Evolutionary conservation across 1,140 invertebrate species (phyloP).

Genomic region (Drosophila persimilis): DNA sequence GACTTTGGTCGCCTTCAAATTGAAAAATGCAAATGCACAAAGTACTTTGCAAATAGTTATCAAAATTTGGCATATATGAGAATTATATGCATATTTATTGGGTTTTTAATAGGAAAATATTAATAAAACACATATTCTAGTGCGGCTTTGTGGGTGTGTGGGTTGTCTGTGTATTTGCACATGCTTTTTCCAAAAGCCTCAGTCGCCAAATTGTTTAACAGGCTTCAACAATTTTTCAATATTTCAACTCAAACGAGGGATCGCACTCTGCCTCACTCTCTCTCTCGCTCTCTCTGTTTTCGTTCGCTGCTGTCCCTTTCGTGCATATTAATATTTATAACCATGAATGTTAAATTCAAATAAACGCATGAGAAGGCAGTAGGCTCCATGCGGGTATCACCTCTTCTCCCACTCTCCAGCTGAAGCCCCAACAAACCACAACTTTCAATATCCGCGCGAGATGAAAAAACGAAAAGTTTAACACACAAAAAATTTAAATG

Average conservation of each 20-base stretch:
- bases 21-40: slow-evolving; percentile 63
- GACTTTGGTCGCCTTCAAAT: slow-evolving; percentile 28
- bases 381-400: background rate
- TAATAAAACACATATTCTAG: slow-evolving; percentile 56
- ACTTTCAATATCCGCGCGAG: slow-evolving; percentile 73
- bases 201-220: slow-evolving; percentile 71
- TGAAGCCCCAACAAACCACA: slow-evolving; percentile 57
- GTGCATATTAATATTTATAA: slow-evolving; percentile 73
- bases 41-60: slow-evolving; percentile 62
- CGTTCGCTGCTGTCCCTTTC: slow-evolving; percentile 20
- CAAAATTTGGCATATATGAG: slow-evolving; percentile 35
- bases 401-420: background rate
- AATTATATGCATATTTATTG: slow-evolving; percentile 30
- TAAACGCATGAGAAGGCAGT: slow-evolving; percentile 59
- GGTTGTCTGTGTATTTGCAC: slow-evolving; percentile 32
- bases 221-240: slow-evolving; percentile 67
- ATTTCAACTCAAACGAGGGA: slow-evolving; percentile 42
- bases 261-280: background rate
- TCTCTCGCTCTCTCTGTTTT: background rate
- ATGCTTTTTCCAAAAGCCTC: slow-evolving; percentile 36
- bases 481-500: slow-evolving; percentile 35
- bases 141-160: background rate
- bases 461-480: slow-evolving; percentile 33
- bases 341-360: slow-evolving; percentile 74
- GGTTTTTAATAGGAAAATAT: slow-evolving; percentile 66